Conservation (phyloP, 1,140 invertebrate genomes). For the Lordiphosa clarofinis region DNA sequence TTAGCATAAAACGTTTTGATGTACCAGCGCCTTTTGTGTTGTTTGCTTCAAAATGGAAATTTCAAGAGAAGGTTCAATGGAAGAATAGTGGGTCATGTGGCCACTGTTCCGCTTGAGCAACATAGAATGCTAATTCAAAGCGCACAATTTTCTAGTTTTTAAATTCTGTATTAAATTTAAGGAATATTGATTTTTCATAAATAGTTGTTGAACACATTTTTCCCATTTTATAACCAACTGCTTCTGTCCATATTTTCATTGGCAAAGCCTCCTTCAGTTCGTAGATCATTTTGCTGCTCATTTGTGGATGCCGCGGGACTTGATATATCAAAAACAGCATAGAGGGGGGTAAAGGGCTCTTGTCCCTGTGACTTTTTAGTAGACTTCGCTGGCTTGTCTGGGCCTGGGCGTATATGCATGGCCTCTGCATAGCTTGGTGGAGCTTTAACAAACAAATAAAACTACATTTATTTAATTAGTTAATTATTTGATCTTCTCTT, state of each 20-base stretch:
- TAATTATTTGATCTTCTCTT: background rate
- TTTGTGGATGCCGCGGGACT: conserved; percentile 15
- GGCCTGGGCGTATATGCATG: conserved; percentile 28
- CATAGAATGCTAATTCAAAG: too few species aligned
- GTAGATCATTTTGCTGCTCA: conserved; percentile 2
- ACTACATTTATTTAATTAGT: background rate
- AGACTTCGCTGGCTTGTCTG: background rate
- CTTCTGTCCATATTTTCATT: conserved; percentile 32
- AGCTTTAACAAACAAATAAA: conserved; percentile 17
- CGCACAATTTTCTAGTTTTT: too few species aligned
- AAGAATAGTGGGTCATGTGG: too few species aligned
- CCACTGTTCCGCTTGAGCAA: too few species aligned
- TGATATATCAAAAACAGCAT: conserved; percentile 57
- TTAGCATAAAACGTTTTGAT: too few species aligned
- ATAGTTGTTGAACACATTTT: too few species aligned
- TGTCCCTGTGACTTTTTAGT: conserved; percentile 2
- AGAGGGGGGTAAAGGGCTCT: conserved; percentile 36
- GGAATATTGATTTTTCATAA: too few species aligned
- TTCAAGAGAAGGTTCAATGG: too few species aligned
- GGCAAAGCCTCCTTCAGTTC: conserved; percentile 7
- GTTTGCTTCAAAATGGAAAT: too few species aligned
- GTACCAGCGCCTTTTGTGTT: too few species aligned
- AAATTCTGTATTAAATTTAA: too few species aligned
- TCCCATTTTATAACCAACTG: conserved; percentile 31
- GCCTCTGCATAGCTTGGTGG: conserved; percentile 54